A percentile compares a stretch with the other conserved stretches of the same genome.
These are phyloP conservation scores for Arbacia lixula DNA, from an alignment of 53 echinoderm and acorn worm species.

Conservation along the genomic window DNA sequence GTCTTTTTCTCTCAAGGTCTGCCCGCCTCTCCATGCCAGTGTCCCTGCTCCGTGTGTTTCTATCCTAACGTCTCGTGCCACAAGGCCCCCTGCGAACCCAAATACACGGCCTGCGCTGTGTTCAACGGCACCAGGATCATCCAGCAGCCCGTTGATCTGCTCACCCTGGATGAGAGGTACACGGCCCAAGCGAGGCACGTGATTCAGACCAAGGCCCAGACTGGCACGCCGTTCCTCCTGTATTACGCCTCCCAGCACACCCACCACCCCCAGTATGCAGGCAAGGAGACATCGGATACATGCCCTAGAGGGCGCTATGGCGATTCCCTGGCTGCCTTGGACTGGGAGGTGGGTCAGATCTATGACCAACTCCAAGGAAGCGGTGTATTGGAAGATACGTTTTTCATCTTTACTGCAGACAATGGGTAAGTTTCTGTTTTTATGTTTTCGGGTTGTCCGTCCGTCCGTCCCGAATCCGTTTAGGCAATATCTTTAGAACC, in stretches of 20 bases:
- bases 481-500: no score
- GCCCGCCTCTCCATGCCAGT: slow-evolving; percentile 76
- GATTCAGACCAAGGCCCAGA: slow-evolving; percentile 59
- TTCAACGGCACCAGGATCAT: slow-evolving; percentile 66
- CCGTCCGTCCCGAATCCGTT: no score
- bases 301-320: slow-evolving; percentile 74
- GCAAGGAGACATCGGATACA: slow-evolving; percentile 66
- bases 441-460: no score
- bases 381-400: slow-evolving; percentile 68
- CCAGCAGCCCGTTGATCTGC: slow-evolving; percentile 77
- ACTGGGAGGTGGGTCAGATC: slow-evolving; percentile 83
- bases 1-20: slow-evolving; percentile 50
- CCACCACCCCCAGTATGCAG: slow-evolving; percentile 80
- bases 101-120: slow-evolving; percentile 69
- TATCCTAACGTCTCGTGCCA: slow-evolving; percentile 70
- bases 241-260: slow-evolving; percentile 86
- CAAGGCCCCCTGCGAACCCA: slow-evolving; percentile 44
- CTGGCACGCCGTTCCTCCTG: slow-evolving; percentile 71
- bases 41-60: slow-evolving; percentile 74
- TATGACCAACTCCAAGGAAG: slow-evolving; percentile 61
- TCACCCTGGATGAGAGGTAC: slow-evolving; percentile 73
- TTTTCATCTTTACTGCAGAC: slow-evolving; percentile 81
- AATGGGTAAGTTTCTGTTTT: slow-evolving; percentile 87
- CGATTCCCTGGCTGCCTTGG: slow-evolving; percentile 77
- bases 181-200: slow-evolving; percentile 41